Percentiles rank a stretch among this genome's conserved stretches.
Conservation (phyloP, 2,888 invertebrate species). For the Lordiphosa andalusiaca region DNA sequence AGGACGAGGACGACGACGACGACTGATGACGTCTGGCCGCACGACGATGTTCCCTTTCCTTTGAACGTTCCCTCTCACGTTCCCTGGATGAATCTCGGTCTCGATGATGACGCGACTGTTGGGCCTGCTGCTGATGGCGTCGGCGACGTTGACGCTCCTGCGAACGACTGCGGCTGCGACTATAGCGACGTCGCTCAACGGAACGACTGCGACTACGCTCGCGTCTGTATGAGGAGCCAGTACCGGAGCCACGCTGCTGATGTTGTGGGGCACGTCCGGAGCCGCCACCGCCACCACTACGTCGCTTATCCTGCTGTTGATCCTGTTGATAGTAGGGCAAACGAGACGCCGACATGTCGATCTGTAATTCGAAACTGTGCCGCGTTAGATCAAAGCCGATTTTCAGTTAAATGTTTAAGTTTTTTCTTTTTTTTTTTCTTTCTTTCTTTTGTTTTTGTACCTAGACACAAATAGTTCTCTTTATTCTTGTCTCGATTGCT, state of each 20-base stretch:
- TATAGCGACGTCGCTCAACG: constrained; percentile 41
- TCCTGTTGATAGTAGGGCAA: constrained; percentile 66
- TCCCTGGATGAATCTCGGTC: constrained; percentile 45
- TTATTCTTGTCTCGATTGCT: not conserved
- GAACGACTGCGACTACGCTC: constrained; percentile 32
- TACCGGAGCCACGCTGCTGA: constrained; percentile 18
- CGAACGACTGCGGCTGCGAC: constrained; percentile 30
- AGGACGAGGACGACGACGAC: constrained; percentile 6
- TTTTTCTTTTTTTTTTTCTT: constrained; percentile 45
- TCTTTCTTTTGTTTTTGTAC: constrained; percentile 56
- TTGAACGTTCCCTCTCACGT: constrained; percentile 37
- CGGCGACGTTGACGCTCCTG: constrained; percentile 20
- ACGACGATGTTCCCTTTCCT: constrained; percentile 45
- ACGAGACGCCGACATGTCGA: constrained; percentile 63
- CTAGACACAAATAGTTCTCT: constrained; percentile 45
- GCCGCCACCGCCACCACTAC: constrained; percentile 1
- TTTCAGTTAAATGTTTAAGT: constrained; percentile 31
- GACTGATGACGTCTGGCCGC: constrained; percentile 23
- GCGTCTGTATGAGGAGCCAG: constrained; percentile 5
- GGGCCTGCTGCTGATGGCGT: constrained; percentile 26
- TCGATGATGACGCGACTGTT: constrained; percentile 22
- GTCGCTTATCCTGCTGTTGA: constrained; percentile 20
- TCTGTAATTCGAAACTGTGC: constrained; percentile 79
- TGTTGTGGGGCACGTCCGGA: constrained; percentile 26
- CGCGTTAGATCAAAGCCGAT: constrained; percentile 72